Conservation (phyloP, 2,113 vertebrate genomes). For the Salvator merianae region DNA sequence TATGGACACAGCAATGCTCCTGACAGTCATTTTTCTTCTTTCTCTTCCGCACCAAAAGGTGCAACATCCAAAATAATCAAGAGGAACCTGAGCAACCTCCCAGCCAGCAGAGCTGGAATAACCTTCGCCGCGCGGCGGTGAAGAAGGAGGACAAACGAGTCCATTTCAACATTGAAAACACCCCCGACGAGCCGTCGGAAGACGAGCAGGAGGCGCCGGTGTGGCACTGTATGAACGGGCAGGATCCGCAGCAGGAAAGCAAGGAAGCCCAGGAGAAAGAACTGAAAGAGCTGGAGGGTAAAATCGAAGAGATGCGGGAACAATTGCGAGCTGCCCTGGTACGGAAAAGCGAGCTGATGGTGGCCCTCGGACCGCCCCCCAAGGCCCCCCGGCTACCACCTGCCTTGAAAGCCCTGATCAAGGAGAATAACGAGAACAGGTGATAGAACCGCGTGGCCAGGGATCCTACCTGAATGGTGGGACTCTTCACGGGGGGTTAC, state of each 20-base stretch:
- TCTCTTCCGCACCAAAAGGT: conserved; percentile 35
- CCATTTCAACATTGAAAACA: conserved; percentile 78
- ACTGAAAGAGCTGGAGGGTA: conserved; percentile 79
- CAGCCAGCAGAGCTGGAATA: conserved; percentile 46
- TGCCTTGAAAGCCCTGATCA: conserved; percentile 10
- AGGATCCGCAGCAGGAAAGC: conserved; percentile 25
- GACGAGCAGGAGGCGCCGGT: conserved; percentile 31
- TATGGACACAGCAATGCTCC: too few relatives aligned
- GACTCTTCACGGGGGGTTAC: background rate
- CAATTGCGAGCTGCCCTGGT: conserved; percentile 77
- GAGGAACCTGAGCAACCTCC: conserved; percentile 6
- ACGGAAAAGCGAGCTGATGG: conserved; percentile 81
- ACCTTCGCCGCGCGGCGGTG: background rate
- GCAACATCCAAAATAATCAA: conserved; percentile 54
- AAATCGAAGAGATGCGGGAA: conserved; percentile 77
- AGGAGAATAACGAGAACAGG: conserved; percentile 68
- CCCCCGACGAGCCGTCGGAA: conserved; percentile 37
- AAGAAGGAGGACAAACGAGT: conserved; percentile 76
- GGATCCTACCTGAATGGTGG: background rate
- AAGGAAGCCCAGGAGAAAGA: conserved; percentile 57
- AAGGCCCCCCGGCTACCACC: background rate
- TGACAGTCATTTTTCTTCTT: background rate
- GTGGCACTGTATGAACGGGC: conserved; percentile 61
- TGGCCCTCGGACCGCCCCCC: conserved; percentile 68
- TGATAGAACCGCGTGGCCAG: conserved; percentile 47